A percentile compares a stretch with the other conserved stretches of the same genome.
phyloP scores from a whole-genome alignment of 2,797 vertebrate species.

The Chaetodon trifasciatus region DNA sequence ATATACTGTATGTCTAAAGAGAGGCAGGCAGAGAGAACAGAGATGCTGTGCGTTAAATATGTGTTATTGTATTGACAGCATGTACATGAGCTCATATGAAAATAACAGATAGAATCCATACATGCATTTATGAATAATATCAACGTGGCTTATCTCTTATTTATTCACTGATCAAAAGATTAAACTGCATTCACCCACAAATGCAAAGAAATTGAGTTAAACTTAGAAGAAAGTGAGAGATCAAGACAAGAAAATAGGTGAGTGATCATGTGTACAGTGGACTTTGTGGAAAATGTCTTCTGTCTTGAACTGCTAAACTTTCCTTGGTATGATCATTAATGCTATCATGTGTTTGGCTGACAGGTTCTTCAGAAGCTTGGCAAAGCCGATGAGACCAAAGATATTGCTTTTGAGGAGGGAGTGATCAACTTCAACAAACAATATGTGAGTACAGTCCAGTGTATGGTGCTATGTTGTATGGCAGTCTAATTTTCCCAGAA shows the following conservation, averaged over 20 bases:
- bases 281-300: background rate
- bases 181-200: background rate
- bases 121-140: background rate
- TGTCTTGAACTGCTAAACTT: background rate
- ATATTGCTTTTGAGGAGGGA: slow-evolving; percentile 96
- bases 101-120: background rate
- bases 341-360: slow-evolving; percentile 16
- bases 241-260: background rate
- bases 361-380: slow-evolving; percentile 99
- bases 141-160: background rate
- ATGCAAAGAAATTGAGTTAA: background rate
- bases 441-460: slow-evolving; percentile 84
- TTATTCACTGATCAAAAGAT: background rate
- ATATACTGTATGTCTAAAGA: background rate
- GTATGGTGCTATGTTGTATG: background rate
- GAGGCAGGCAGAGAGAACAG: background rate
- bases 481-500: background rate
- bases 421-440: slow-evolving; percentile 99
- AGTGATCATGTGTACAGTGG: background rate
- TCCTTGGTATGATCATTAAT: background rate
- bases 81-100: background rate
- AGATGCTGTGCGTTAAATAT: background rate
- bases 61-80: background rate
- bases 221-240: background rate
- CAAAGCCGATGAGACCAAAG: slow-evolving; percentile 99